Evolutionary conservation across 2,888 invertebrate species (phyloP).

Genomic region (Cataglyphis livida): DNA sequence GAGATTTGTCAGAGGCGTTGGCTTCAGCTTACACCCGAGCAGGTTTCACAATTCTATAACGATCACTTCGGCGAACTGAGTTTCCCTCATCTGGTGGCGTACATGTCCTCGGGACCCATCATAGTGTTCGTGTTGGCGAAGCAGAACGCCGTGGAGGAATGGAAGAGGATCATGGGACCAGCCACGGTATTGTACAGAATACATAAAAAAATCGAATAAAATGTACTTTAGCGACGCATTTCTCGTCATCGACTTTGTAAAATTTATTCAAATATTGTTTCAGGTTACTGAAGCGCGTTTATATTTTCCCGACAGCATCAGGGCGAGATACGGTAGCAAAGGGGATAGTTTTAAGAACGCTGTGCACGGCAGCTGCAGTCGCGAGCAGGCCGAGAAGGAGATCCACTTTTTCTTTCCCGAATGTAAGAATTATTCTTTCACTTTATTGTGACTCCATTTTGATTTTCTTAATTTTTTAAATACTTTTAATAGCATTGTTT

Average conservation of each 20-base stretch:
- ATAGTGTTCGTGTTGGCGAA: constrained; percentile 91
- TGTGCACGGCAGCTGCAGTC: constrained; percentile 92
- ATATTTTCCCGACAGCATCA: constrained; percentile 90
- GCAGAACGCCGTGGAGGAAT: constrained; percentile 90
- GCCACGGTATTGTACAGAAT: constrained; percentile 80
- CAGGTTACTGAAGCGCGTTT: constrained; percentile 89
- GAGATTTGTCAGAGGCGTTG: constrained; percentile 89
- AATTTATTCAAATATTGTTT: not conserved
- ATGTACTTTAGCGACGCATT: constrained; percentile 7
- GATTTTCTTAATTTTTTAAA: not conserved
- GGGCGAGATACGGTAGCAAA: constrained; percentile 91
- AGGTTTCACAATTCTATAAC: constrained; percentile 94
- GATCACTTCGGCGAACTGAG: constrained; percentile 91
- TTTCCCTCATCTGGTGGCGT: constrained; percentile 92
- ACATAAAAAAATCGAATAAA: not conserved
- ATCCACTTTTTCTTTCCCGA: constrained; percentile 96
- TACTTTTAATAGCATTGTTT: not conserved
- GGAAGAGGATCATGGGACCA: constrained; percentile 92
- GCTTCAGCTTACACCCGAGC: constrained; percentile 92
- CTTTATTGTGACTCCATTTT: not conserved
- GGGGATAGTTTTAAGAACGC: constrained; percentile 90
- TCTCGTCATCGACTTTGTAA: not conserved
- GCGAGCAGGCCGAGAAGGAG: constrained; percentile 90
- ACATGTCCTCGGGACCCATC: constrained; percentile 92
- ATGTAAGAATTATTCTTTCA: constrained; percentile 86